Percentiles rank a stretch among this genome's conserved stretches.
These are phyloP conservation scores for Neoascia interrupta DNA, from an alignment of 2,888 invertebrate species.

Conservation along the genomic window DNA sequence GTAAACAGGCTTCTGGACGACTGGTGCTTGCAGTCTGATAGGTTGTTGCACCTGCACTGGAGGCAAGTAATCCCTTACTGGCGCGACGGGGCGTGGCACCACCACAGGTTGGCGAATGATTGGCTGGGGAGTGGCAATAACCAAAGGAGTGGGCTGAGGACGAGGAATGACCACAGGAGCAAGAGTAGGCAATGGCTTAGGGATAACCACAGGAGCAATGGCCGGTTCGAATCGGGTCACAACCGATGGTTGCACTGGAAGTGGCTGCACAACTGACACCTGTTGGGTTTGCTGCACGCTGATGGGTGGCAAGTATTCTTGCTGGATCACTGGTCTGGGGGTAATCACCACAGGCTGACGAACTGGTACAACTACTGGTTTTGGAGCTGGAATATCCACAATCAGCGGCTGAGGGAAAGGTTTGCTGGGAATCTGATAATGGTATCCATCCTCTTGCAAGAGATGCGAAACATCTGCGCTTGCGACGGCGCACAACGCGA, in stretches of 20 bases:
- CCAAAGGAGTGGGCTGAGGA: neutral
- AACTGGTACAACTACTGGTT: neutral
- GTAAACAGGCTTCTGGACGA: too few relatives aligned
- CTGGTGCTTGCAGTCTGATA: too few relatives aligned
- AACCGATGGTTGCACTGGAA: neutral
- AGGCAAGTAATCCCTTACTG: conserved; percentile 25
- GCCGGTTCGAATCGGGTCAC: conserved; percentile 1
- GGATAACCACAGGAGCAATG: neutral
- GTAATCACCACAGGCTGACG: neutral
- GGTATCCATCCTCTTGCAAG: conserved; percentile 51
- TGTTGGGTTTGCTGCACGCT: neutral
- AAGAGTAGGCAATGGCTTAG: conserved; percentile 3
- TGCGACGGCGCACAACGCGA: conserved; percentile 16
- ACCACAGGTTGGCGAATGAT: neutral
- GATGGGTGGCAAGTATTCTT: conserved; percentile 28
- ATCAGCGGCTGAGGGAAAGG: conserved; percentile 20
- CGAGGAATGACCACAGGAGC: neutral
- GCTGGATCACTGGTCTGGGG: neutral
- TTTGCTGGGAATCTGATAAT: conserved; percentile 34
- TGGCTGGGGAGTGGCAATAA: conserved; percentile 14
- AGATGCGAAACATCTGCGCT: conserved; percentile 51
- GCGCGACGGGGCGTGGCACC: neutral
- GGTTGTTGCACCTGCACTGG: neutral
- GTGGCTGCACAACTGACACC: too few relatives aligned
- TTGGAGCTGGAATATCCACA: conserved; percentile 37